Conservation (phyloP, 2,888 invertebrate genomes). For the Chelonus formosanus region DNA sequence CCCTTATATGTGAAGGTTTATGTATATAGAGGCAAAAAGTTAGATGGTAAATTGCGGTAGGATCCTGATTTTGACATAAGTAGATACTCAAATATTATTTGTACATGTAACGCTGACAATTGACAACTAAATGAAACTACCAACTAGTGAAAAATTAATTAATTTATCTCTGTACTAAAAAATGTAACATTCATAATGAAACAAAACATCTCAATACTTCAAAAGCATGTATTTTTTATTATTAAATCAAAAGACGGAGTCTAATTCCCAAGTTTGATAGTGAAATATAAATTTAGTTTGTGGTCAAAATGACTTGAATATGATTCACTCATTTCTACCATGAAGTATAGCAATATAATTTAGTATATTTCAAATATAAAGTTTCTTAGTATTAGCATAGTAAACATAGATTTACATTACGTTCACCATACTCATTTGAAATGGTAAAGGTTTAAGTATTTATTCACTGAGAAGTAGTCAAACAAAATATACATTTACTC, state of each 20-base stretch:
- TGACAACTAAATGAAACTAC: neutral
- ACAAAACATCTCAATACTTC: too few species aligned
- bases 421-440: conserved; percentile 40
- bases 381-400: conserved; percentile 61
- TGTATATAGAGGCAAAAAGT: neutral
- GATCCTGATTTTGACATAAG: neutral
- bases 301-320: neutral
- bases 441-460: neutral
- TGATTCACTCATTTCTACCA: conserved; percentile 14
- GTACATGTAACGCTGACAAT: neutral
- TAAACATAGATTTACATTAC: conserved; percentile 62
- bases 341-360: conserved; percentile 51
- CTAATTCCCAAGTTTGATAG: neutral
- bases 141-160: too few species aligned
- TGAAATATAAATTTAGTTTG: neutral
- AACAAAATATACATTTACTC: too few species aligned
- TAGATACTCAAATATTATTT: conserved; percentile 5
- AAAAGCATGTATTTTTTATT: too few species aligned
- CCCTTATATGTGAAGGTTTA: neutral
- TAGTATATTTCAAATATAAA: conserved; percentile 59
- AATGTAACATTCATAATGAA: too few species aligned
- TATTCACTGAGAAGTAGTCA: too few species aligned
- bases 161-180: too few species aligned
- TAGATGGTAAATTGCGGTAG: conserved; percentile 1
- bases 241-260: too few species aligned